Evolutionary conservation across 1,140 invertebrate species (phyloP).

Genomic region (Pseudomyrmex flavicornis): DNA sequence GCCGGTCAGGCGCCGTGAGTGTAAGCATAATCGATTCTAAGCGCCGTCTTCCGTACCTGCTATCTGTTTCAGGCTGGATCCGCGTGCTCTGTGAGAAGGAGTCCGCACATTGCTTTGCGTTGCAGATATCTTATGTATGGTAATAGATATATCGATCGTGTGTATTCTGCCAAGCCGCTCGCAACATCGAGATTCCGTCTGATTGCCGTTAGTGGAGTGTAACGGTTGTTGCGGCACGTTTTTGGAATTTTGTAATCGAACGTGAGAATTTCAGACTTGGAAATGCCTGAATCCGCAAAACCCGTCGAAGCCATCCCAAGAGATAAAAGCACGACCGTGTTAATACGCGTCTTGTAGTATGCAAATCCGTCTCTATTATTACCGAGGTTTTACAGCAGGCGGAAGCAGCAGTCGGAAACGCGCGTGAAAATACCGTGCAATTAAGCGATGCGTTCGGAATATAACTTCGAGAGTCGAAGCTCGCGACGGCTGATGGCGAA

Average conservation of each 20-base stretch:
- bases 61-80: conserved; percentile 32
- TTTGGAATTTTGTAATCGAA: conserved; percentile 34
- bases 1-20: conserved; percentile 6
- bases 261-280: conserved; percentile 9
- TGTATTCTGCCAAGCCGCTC: conserved; percentile 13
- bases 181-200: conserved; percentile 1
- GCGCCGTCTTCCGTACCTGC: conserved; percentile 35
- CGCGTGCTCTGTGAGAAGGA: conserved; percentile 25
- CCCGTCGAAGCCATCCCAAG: no score
- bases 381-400: conserved; percentile 1
- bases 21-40: conserved; percentile 56
- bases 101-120: conserved; percentile 31
- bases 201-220: conserved; percentile 29
- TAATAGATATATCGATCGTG: conserved; percentile 53
- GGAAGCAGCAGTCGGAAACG: background rate
- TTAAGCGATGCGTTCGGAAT: conserved; percentile 20
- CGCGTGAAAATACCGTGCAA: conserved; percentile 34
- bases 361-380: conserved; percentile 26
- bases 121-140: conserved; percentile 42
- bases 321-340: background rate
- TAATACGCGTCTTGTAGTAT: conserved; percentile 4
- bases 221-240: conserved; percentile 32
- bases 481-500: conserved; percentile 20
- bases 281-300: background rate
- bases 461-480: conserved; percentile 5